Base-by-base conservation (phyloP, 2,113 vertebrate genomes). In the Salminus brasiliensis region DNA sequence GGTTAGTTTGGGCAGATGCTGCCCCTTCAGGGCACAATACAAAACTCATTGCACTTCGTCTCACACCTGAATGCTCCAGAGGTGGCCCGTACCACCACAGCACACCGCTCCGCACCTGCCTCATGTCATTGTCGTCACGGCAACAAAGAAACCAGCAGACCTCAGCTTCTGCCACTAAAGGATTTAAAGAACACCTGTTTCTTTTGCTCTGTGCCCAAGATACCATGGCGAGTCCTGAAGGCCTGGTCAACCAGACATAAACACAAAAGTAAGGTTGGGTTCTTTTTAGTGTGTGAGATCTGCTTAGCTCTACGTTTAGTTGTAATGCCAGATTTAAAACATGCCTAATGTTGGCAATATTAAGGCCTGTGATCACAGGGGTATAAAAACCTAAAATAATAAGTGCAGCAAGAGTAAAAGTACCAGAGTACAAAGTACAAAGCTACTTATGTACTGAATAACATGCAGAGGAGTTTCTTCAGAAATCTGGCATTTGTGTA, bases 11-110 rank as follows among this genome's bases (percentile, higher is more conserved):
- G 68, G 34, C 57, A 41, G 41, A 62, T 21, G 41, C n/a, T 39
- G 66, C 18, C 32, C 67, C 39, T 30, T 62, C 41, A 71, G 41
- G 41, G 21, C 43, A n/a, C 4, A 6, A 39, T 69, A 78, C 52
- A 78, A 55, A 62, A 71, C 53, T 52, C 76, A 47, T 71, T n/a
- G 47, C 66, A 34, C 53, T 29, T 78, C 47, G 32, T 45, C 29
- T 47, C 53, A 78, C 55, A 71, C 68, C 29, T 71, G 76, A 62
- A 41, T 27, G 29, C 67, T 47, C 60, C 12, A 25, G 55, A 72
- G 76, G 53, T 23, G 23, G 62, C 16, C 62, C 62, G 10, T 66
- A 30, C 30, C 29, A 34, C 60, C 7, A 18, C 47, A 5, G 29
- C 60, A 32, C 18, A 34, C 60, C 16, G 29, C 15, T 43, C 66